These are phyloP conservation scores for Temnothorax unifasciatus DNA, from an alignment of 2,888 invertebrate species.

Conservation along the genomic window DNA sequence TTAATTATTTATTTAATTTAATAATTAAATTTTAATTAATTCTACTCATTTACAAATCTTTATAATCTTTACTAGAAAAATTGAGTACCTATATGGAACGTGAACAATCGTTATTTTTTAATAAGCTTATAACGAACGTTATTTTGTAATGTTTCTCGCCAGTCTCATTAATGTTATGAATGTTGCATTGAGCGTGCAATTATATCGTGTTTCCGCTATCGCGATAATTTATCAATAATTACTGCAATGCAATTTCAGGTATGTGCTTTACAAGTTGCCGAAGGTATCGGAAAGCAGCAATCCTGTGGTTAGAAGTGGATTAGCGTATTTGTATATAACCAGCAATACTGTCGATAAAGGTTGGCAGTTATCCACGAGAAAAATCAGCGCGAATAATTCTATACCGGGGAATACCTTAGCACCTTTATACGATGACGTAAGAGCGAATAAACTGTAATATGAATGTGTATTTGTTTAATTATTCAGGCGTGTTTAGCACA, in stretches of 20 bases:
- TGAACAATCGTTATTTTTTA: neutral
- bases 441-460: slow-evolving; percentile 40
- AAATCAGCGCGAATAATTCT: slow-evolving; percentile 89
- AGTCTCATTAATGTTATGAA: neutral
- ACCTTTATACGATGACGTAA: slow-evolving; percentile 87
- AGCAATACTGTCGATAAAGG: slow-evolving; percentile 87
- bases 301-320: slow-evolving; percentile 88
- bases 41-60: neutral
- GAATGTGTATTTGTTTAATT: neutral
- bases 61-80: neutral
- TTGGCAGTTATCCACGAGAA: slow-evolving; percentile 90
- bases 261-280: slow-evolving; percentile 93
- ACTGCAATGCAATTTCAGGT: slow-evolving; percentile 88
- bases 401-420: slow-evolving; percentile 90
- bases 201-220: slow-evolving; percentile 15
- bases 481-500: neutral
- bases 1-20: neutral
- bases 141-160: neutral
- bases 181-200: neutral
- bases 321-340: slow-evolving; percentile 91
- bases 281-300: slow-evolving; percentile 88
- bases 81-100: neutral
- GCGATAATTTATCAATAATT: slow-evolving; percentile 28
- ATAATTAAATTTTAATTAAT: neutral
- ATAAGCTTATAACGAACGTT: neutral